Evolutionary conservation across 2,888 invertebrate genomes (phyloP), one percentile per base, ranked within the genome.

Genomic region (Andrena chrysosceles): DNA sequence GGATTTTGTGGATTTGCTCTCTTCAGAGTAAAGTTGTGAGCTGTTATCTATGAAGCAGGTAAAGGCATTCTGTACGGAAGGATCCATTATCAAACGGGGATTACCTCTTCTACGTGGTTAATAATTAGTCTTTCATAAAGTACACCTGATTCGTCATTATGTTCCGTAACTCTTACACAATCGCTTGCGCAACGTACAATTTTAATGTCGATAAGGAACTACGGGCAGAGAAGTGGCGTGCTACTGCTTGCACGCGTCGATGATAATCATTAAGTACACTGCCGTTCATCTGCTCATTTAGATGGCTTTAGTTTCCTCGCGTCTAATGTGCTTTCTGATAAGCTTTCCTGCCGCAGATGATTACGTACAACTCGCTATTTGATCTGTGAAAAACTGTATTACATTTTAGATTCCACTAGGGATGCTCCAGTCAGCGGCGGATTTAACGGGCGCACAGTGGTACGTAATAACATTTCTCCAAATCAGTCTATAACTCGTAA

Each of bases 111-210:
- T 64, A 54, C 10, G 23, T 16, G 29, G 42, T 56, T 42, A 29
- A n/a, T 20, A 59, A 71, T 71, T 71, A 60, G 48, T 2, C 42
- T 69, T 42, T 69, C 59, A 6, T 48, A 60, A 71, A 13, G 31
- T 29, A 48, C n/a, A 48, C 31, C 13, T 48, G n/a, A 48, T 70
- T 70, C 59, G 70, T 29, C 78, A 59, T 64, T 35, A 23, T 16
- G 16, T 20, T 16, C 48, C 8, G 29, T 63, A 77, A 77, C 20
- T 77, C 63, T 77, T 79, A 42, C 49, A 64, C 69, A 77, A 77
- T 79, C 78, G 35, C 29, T 79, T 79, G 35, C 63, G 35, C 31
- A 79, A 79, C 56, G 35, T 23, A n/a, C 23, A 48, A 48, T 62
- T 63, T 63, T 48, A 23, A 68, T 26, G 64, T 59, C 63, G 62